Conservation (phyloP, 2,797 vertebrate species). For the Sphaeramia orbicularis region DNA sequence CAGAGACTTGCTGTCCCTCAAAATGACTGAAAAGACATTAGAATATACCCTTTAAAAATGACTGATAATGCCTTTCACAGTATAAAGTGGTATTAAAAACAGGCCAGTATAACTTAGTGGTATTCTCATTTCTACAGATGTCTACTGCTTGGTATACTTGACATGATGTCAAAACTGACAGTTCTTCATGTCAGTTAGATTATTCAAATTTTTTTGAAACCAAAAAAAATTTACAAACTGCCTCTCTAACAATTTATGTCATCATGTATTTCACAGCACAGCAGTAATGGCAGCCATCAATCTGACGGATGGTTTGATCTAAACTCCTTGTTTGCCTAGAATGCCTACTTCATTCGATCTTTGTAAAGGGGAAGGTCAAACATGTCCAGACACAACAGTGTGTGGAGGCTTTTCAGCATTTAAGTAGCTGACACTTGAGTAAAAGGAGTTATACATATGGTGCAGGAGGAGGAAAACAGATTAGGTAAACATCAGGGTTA, state of each 20-base stretch:
- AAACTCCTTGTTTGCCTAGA: constrained; percentile 9
- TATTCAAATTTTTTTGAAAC: too few species aligned
- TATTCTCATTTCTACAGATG: too few species aligned
- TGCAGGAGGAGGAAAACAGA: constrained; percentile 14
- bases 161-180: too few species aligned
- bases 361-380: constrained; percentile 45
- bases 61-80: too few species aligned
- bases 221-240: too few species aligned
- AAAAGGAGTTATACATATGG: constrained; percentile 22
- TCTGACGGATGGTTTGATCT: constrained; percentile 15
- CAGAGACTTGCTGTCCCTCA: too few species aligned
- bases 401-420: constrained; percentile 32
- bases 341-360: constrained; percentile 26
- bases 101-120: too few species aligned
- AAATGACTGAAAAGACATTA: too few species aligned
- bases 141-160: not conserved
- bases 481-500: constrained; percentile 42
- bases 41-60: too few species aligned
- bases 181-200: too few species aligned
- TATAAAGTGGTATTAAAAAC: too few species aligned
- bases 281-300: constrained; percentile 8
- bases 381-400: constrained; percentile 48
- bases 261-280: not conserved
- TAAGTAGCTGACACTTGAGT: constrained; percentile 8
- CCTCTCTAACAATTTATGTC: too few species aligned